Evolutionary conservation across 2,888 invertebrate species (phyloP).

Genomic region (Drosophila neotestacea): DNA sequence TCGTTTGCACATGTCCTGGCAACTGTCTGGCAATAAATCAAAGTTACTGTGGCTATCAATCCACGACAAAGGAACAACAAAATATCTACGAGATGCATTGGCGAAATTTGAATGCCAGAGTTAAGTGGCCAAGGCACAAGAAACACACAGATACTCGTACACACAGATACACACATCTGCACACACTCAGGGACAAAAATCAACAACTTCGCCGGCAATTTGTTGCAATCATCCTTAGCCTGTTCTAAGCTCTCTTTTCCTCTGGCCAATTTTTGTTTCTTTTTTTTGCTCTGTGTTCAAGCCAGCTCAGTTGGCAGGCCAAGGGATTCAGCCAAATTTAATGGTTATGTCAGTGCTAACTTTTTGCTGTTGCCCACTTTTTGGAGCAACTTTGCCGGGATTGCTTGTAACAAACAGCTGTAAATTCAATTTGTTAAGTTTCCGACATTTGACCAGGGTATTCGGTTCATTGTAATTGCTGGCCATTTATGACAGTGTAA

Average conservation of each 20-base stretch:
- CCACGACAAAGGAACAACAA: conserved; percentile 44
- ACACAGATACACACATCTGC: conserved; percentile 2
- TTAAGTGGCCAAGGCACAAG: conserved; percentile 58
- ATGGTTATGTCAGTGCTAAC: conserved; percentile 13
- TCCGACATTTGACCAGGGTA: neutral
- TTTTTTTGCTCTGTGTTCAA: neutral
- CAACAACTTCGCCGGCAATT: conserved; percentile 61
- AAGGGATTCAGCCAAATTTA: conserved; percentile 36
- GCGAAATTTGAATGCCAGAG: conserved; percentile 66
- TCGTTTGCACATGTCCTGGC: conserved; percentile 36
- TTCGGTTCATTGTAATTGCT: neutral
- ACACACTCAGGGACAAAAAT: conserved; percentile 31
- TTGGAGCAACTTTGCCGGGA: conserved; percentile 5
- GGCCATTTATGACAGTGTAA: conserved; percentile 17
- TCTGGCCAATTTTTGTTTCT: neutral
- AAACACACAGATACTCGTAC: conserved; percentile 23
- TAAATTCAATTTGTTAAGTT: conserved; percentile 50
- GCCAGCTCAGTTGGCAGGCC: conserved; percentile 20
- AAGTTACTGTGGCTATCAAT: conserved; percentile 74
- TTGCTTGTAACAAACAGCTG: conserved; percentile 33
- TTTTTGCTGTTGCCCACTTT: conserved; percentile 32
- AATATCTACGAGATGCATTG: conserved; percentile 33
- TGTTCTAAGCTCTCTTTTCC: neutral
- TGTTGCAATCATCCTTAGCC: conserved; percentile 64
- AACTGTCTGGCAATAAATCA: conserved; percentile 66